Base-by-base conservation (phyloP, 2,888 invertebrate species). In the Hypena proboscidalis region DNA sequence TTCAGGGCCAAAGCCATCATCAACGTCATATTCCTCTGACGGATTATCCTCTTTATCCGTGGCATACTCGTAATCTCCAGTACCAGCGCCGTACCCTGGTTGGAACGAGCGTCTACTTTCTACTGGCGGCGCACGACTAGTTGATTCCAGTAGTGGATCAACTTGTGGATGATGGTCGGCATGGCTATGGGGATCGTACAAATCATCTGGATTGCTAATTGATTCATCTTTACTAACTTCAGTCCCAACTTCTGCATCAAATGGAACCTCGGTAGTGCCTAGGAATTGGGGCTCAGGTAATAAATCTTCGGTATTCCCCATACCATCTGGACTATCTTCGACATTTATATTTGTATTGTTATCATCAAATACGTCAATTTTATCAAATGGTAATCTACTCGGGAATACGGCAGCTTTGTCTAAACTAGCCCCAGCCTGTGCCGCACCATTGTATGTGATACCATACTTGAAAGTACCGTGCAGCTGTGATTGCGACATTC, bases 401-500 rank as follows among this genome's bases (percentile, higher is more conserved):
- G 84, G 75, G 51, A 90, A 90, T 35, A 90, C 81, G 10, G 88
- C 79, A 49, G 90, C 92, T 70, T 93, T 93, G 62, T 92, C 92
- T 17, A 93, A 85, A 61, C 96, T 96, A 0, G 96, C 95, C 11
- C 95, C 95, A 3, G 97, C 94, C 77, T 97, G 97, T 2, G 97
- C 96, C 0, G 95, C 96, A 2, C 97, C 97, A 20, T 92, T 94
- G 62, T 95, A 95, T 4, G 94, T 93, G 21, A 95, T 94, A 11
- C 95, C 95, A 68, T 94, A 95, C 70, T 94, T 94, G 58, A 95
- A 96, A 20, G 95, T 95, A 2, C 97, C 97, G 67, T 95, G 95
- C 17, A 97, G 92, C 82, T 96, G 96, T 4, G 96, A 94, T 76
- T 97, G 96, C 10, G 96, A 95, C 77, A 96, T 95, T 3, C 97